Base-by-base conservation (phyloP, 2,113 vertebrate species). In the Nycticorax nycticorax region DNA sequence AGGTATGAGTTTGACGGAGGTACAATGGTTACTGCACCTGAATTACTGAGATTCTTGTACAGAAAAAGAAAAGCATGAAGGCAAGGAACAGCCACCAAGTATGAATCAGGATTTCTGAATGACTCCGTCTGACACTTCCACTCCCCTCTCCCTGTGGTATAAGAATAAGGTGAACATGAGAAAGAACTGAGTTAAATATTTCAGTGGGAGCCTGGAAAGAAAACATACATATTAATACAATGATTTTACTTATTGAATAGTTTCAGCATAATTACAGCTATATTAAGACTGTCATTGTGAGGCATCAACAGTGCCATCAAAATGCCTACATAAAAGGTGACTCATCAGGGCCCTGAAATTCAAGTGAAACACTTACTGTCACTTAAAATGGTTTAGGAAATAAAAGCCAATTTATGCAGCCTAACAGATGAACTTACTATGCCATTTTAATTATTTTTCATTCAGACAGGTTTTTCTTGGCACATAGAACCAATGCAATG, bases 141-240 rank as follows among this genome's bases (percentile, higher is more conserved):
- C 47, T 69, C 35, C 59, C 14, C 30, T 63, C 55, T 80, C 64
- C 60, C 39, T 53, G 41, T 48, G 60, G 48, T 57, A 13, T 66
- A 66, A 89, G 53, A 78, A 47, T 33, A 63, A 96, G 50, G 53
- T 26, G 86, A 96, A 85, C 8, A 3, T 7, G 32, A 80, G 85
- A 69, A 93, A 85, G 53, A 68, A 76, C 21, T 0, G 7, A 89
- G 33, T 7, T 68, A 48, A 95, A 84, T 27, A 20, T 73, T 84
- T 89, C 94, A 79, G 90, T 90, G 88, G 91, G 92, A 93, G 72
- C 50, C 21, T 76, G 47, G 35, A 66, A 94, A 91, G 83, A 85
- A 94, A 95, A 96, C 89, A 97, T 30, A 92, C 32, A 92, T 90
- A 96, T 94, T 95, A 96, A 94, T 94, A 96, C 79, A 96, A 89